A percentile compares a stretch with the other conserved stretches of the same genome.
Evolutionary conservation across 2,113 vertebrate genomes (phyloP).

Genomic region (Prietella phreatophila): DNA sequence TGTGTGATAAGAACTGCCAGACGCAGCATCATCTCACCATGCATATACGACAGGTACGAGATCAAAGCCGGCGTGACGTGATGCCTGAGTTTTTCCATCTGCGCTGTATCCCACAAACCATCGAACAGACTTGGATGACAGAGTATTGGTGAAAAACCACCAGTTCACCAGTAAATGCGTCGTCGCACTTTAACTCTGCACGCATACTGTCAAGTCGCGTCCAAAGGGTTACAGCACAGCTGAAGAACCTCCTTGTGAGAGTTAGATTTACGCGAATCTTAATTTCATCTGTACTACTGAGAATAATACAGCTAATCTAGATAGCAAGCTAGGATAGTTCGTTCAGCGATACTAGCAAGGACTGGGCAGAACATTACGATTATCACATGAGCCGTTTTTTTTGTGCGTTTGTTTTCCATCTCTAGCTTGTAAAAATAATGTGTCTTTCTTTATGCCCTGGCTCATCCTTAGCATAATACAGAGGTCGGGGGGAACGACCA

Average conservation of each 20-base stretch:
- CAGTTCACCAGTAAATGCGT: no score
- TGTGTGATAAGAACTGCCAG: conserved; percentile 90
- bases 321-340: background rate
- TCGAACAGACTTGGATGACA: no score
- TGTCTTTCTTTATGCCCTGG: background rate
- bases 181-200: background rate
- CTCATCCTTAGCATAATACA: conserved; percentile 84
- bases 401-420: no score
- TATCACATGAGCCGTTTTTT: background rate
- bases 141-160: no score
- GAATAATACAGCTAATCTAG: background rate
- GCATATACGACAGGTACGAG: conserved; percentile 95
- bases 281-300: background rate
- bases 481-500: conserved; percentile 91
- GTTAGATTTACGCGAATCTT: background rate
- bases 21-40: conserved; percentile 95
- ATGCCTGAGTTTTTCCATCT: background rate
- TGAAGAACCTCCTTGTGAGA: background rate
- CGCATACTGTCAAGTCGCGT: background rate
- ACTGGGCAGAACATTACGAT: background rate
- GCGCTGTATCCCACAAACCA: background rate
- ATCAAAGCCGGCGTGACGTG: background rate
- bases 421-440: no score
- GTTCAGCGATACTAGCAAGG: background rate
- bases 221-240: background rate